These are phyloP conservation scores for Drosophila aff. DNA, from an alignment of 1,140 invertebrate species.

Conservation along the genomic window DNA sequence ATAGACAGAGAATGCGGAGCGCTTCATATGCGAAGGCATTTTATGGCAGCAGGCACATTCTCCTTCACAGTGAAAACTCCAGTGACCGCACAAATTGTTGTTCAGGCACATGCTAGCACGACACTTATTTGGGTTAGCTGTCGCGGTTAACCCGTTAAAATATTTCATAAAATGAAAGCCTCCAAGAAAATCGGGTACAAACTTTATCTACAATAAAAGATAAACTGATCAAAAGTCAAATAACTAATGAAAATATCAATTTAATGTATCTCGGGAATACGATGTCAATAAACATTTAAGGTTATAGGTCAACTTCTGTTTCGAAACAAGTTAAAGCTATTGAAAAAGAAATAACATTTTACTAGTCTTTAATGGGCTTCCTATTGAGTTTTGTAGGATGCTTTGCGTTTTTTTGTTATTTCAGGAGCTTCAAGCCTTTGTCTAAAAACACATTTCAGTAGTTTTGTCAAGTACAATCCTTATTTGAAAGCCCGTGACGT, in stretches of 20 bases:
- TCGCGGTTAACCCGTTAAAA: conserved; percentile 35
- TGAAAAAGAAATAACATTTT: not conserved
- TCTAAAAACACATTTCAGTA: not conserved
- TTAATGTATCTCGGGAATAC: not conserved
- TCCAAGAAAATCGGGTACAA: not conserved
- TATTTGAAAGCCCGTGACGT: conserved; percentile 19
- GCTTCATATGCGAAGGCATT: conserved; percentile 33
- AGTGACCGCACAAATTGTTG: conserved; percentile 32
- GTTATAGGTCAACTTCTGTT: not conserved
- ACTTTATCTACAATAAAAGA: not conserved
- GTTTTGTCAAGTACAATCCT: not conserved
- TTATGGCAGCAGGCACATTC: conserved; percentile 32
- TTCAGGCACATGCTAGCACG: conserved; percentile 32
- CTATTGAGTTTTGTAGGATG: not conserved
- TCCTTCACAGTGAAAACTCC: conserved; percentile 35
- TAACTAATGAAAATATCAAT: not conserved
- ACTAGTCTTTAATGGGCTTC: not conserved
- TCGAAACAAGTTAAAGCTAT: not conserved
- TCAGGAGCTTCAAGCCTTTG: not conserved
- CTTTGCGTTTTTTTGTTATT: not conserved
- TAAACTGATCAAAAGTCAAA: not conserved
- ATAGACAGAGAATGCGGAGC: conserved; percentile 14
- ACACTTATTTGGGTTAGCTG: conserved; percentile 32
- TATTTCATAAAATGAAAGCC: conserved; percentile 25
- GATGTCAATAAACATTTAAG: not conserved